These are phyloP conservation scores for Phragmatobia fuliginosa DNA, from an alignment of 2,888 invertebrate species.

Conservation along the genomic window DNA sequence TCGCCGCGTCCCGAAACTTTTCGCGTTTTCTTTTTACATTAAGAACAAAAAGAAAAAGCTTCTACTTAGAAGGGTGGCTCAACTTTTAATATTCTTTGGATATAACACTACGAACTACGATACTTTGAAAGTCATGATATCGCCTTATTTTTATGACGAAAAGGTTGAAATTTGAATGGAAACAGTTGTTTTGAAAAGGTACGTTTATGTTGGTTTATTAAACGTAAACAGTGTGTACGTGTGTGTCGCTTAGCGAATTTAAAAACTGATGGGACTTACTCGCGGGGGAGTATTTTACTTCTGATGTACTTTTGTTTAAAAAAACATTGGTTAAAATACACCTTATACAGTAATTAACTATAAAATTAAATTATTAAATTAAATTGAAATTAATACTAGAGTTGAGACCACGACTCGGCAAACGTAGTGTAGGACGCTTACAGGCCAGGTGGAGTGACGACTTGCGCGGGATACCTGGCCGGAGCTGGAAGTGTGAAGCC, in stretches of 20 bases:
- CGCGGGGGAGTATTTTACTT: slow-evolving; percentile 64
- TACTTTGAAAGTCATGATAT: slow-evolving; percentile 24
- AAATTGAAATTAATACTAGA: no score
- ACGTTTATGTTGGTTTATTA: slow-evolving; percentile 59
- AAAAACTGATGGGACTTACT: slow-evolving; percentile 67
- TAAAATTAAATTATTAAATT: no score
- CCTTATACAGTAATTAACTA: no score
- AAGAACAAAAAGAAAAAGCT: slow-evolving; percentile 77
- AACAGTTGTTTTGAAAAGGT: slow-evolving; percentile 31
- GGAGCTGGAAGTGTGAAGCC: no score
- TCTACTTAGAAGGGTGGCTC: slow-evolving; percentile 84
- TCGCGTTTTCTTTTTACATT: slow-evolving; percentile 85
- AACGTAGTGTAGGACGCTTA: no score
- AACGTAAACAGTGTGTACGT: slow-evolving; percentile 71
- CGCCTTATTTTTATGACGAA: slow-evolving; percentile 16
- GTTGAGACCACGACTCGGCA: no score
- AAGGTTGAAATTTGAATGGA: slow-evolving; percentile 42
- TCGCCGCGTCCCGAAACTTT: slow-evolving; percentile 77
- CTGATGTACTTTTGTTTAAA: slow-evolving; percentile 29
- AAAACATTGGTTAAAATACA: neutral
- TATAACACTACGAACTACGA: slow-evolving; percentile 38
- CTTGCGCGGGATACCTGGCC: no score
- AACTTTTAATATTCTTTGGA: slow-evolving; percentile 79
- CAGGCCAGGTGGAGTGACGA: no score
- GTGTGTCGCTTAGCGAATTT: slow-evolving; percentile 78